Evolutionary conservation across 2,113 vertebrate species (phyloP).

Genomic region (Rana temporaria): DNA sequence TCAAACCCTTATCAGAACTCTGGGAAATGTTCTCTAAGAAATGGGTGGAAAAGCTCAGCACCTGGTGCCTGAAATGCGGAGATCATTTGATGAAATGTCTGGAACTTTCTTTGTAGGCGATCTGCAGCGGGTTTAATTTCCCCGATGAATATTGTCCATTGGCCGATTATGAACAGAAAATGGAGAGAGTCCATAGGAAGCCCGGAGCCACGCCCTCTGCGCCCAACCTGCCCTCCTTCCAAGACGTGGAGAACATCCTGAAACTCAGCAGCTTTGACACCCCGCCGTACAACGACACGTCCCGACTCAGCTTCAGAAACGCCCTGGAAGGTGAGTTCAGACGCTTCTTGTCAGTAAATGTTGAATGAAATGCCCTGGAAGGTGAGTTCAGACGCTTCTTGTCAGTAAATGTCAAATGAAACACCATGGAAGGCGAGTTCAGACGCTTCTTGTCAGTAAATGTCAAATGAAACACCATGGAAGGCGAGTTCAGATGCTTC

Average conservation of each 20-base stretch:
- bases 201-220: constrained; percentile 12
- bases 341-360: too few species aligned
- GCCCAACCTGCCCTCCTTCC: constrained; percentile 14
- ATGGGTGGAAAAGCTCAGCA: too few species aligned
- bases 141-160: constrained; percentile 31
- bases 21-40: too few species aligned
- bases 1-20: too few species aligned
- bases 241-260: constrained; percentile 30
- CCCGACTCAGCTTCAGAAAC: constrained; percentile 29
- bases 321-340: constrained; percentile 20
- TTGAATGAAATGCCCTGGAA: too few species aligned
- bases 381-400: too few species aligned
- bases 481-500: too few species aligned
- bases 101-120: constrained; percentile 37
- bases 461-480: too few species aligned
- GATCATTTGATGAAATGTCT: neutral
- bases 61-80: too few species aligned
- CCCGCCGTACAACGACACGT: constrained; percentile 3
- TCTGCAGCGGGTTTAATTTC: constrained; percentile 49
- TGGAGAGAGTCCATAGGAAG: constrained; percentile 28
- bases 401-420: too few species aligned
- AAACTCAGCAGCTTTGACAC: constrained; percentile 21
- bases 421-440: too few species aligned
- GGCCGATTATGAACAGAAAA: constrained; percentile 20
- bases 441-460: too few species aligned